Evolutionary conservation across 2,113 vertebrate genomes (phyloP).

Genomic region (Gobiocypris rarus): DNA sequence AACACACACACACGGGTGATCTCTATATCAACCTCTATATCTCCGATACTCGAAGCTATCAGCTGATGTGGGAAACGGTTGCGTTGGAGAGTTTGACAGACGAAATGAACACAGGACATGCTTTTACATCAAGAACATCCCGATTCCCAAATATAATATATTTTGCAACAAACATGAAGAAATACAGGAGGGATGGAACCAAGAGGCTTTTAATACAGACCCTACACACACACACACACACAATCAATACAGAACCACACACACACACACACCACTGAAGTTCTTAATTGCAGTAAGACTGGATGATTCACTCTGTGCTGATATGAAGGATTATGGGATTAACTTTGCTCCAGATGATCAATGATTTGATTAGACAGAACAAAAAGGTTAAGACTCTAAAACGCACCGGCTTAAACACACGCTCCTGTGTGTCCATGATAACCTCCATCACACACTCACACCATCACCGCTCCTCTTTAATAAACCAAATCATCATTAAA

Average conservation of each 20-base stretch:
- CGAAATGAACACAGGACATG: too few relatives aligned
- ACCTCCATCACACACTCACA: constrained; percentile 25
- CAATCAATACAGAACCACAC: neutral
- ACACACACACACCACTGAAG: neutral
- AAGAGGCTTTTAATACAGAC: constrained; percentile 19
- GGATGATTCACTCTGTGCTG: constrained; percentile 22
- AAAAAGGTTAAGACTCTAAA: constrained; percentile 34
- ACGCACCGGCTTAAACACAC: neutral
- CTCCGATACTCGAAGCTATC: neutral
- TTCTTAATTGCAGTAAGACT: constrained; percentile 6
- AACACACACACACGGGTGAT: neutral
- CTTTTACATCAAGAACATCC: too few relatives aligned
- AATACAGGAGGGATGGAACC: neutral
- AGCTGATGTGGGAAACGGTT: neutral
- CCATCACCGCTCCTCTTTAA: constrained; percentile 1
- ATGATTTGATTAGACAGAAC: constrained; percentile 41
- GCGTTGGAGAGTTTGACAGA: neutral
- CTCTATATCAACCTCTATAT: neutral
- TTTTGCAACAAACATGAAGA: neutral
- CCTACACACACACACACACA: neutral
- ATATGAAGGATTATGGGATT: constrained; percentile 41
- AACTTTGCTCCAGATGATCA: constrained; percentile 39
- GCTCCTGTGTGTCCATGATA: constrained; percentile 3
- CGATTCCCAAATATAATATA: neutral
- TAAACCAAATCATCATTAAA: constrained; percentile 1